Evolutionary conservation across 2,888 invertebrate genomes (phyloP).

Genomic region (Tetranychus truncatus): DNA sequence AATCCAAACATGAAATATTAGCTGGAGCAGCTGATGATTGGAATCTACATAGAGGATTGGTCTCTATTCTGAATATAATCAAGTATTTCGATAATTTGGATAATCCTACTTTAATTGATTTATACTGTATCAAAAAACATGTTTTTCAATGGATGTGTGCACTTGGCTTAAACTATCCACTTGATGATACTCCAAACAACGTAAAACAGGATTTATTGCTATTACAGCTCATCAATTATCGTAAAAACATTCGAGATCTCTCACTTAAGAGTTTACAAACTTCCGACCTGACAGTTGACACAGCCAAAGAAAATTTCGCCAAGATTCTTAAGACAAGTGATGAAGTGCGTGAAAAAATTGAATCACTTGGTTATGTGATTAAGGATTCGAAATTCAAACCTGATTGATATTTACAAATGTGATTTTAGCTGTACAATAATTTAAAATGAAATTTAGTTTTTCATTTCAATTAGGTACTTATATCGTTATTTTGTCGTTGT

Average conservation of each 20-base stretch:
- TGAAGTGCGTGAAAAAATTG: background rate
- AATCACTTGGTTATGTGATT: background rate
- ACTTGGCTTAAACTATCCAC: background rate
- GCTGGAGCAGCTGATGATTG: slow-evolving; percentile 19
- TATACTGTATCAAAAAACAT: background rate
- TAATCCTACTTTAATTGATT: background rate
- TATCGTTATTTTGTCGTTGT: too few species aligned
- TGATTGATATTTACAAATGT: background rate
- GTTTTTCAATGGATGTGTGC: background rate
- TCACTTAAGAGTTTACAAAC: background rate
- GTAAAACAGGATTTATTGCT: background rate
- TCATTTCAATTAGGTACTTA: too few species aligned
- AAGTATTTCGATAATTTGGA: background rate
- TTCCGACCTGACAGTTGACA: background rate
- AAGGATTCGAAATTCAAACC: background rate
- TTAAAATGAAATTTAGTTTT: background rate
- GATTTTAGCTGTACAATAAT: background rate
- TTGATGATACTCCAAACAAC: background rate
- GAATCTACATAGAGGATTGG: slow-evolving; percentile 16
- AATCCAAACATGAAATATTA: slow-evolving; percentile 7
- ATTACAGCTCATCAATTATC: background rate
- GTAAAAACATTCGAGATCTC: background rate
- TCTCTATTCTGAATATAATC: background rate
- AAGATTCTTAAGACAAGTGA: background rate
- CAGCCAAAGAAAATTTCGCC: background rate